Evolutionary conservation across 1,140 invertebrate species (phyloP).

Genomic region (Sarcophaga bullata): DNA sequence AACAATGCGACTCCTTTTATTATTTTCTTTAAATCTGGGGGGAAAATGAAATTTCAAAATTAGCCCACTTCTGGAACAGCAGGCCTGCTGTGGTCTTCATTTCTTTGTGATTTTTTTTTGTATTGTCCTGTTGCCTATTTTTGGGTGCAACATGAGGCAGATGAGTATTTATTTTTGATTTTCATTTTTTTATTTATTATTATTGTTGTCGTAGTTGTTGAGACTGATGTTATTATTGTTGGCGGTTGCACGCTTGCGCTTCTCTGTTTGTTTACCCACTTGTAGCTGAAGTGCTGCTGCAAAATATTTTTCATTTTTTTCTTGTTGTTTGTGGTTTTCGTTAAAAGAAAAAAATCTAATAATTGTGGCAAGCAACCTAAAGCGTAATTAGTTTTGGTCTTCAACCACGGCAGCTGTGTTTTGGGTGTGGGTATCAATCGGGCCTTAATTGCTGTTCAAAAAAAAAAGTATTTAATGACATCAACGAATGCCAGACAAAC

Average conservation of each 20-base stretch:
- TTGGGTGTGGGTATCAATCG: background rate
- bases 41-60: background rate
- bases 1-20: background rate
- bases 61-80: constrained; percentile 17
- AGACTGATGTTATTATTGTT: background rate
- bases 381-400: background rate
- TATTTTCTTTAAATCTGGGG: background rate
- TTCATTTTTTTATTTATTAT: too few relatives aligned
- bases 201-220: background rate
- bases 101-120: background rate
- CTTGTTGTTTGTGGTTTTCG: background rate
- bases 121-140: background rate
- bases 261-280: constrained; percentile 11
- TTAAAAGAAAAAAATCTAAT: background rate
- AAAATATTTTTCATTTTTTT: background rate
- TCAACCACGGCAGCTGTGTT: background rate
- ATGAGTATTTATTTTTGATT: background rate
- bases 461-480: background rate
- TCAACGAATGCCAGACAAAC: background rate
- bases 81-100: constrained; percentile 16
- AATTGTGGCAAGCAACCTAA: background rate
- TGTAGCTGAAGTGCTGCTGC: constrained; percentile 12
- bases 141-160: constrained; percentile 4
- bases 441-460: constrained; percentile 3
- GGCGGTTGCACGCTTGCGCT: constrained; percentile 20